Percentiles rank a stretch among this genome's conserved stretches.
Conservation (phyloP, 1,140 invertebrate species). For the Drosophila novamexicana region DNA sequence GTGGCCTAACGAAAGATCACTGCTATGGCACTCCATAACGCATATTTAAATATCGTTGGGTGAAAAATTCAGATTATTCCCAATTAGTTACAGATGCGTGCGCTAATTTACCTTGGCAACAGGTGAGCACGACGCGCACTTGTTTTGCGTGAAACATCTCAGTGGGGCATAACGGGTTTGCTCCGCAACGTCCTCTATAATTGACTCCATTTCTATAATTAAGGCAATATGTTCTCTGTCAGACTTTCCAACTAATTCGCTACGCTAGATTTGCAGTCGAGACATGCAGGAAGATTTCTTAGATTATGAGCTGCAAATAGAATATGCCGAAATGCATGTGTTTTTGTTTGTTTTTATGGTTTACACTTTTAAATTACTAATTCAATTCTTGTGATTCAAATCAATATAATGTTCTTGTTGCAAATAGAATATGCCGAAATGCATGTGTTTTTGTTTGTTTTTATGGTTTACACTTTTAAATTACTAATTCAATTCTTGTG, state of each 20-base stretch:
- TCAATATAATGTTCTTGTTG: too few species aligned
- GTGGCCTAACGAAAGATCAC: not conserved
- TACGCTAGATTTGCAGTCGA: not conserved
- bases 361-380: too few species aligned
- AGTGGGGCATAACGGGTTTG: too few species aligned
- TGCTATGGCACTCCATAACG: slow-evolving; percentile 3
- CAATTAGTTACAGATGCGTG: slow-evolving; percentile 27
- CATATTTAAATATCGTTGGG: not conserved
- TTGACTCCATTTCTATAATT: slow-evolving; percentile 23
- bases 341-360: too few species aligned
- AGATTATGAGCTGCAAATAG: slow-evolving; percentile 1
- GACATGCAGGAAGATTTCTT: too few species aligned
- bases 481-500: too few species aligned
- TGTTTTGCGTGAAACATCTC: not conserved
- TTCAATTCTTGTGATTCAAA: too few species aligned
- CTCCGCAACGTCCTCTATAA: too few species aligned
- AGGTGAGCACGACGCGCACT: slow-evolving; percentile 11
- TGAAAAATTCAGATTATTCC: slow-evolving; percentile 1
- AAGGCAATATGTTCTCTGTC: slow-evolving; percentile 2
- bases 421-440: not conserved
- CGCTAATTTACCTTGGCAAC: slow-evolving; percentile 27
- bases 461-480: too few species aligned
- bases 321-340: not conserved
- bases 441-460: too few species aligned
- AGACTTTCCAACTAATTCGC: slow-evolving; percentile 3